Evolutionary conservation across 1,140 invertebrate genomes (phyloP).

Genomic region (Bombyx mandarina): DNA sequence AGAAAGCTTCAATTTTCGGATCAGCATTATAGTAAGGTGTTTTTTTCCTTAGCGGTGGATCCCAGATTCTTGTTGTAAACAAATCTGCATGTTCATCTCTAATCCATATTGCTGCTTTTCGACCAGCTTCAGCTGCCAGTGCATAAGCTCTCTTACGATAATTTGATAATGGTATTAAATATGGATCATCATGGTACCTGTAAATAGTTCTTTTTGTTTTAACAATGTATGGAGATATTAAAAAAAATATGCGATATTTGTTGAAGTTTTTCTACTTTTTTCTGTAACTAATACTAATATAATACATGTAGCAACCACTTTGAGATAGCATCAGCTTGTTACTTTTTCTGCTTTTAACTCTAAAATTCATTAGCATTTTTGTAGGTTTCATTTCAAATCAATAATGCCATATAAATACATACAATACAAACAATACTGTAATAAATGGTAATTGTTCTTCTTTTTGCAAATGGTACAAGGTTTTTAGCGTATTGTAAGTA

Average conservation of each 20-base stretch:
- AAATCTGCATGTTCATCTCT: conserved; percentile 81
- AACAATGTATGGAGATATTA: conserved; percentile 5
- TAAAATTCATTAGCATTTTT: no score
- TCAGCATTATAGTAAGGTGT: conserved; percentile 70
- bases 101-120: conserved; percentile 90
- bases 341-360: no score
- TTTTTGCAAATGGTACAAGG: no score
- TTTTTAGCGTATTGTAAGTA: no score
- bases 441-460: no score
- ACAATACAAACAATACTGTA: no score
- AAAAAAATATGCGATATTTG: neutral
- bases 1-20: conserved; percentile 77
- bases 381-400: no score
- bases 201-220: conserved; percentile 5
- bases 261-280: no score
- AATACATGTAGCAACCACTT: no score
- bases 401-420: no score
- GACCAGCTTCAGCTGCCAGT: conserved; percentile 87
- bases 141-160: conserved; percentile 80
- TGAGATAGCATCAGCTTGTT: no score
- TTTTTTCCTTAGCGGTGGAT: conserved; percentile 72
- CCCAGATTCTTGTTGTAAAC: conserved; percentile 80
- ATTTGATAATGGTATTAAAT: conserved; percentile 85
- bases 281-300: no score
- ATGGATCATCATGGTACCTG: conserved; percentile 91